These are phyloP conservation scores for Lasaia peninsularis DNA, from an alignment of 1,140 invertebrate genomes.

Conservation along the genomic window DNA sequence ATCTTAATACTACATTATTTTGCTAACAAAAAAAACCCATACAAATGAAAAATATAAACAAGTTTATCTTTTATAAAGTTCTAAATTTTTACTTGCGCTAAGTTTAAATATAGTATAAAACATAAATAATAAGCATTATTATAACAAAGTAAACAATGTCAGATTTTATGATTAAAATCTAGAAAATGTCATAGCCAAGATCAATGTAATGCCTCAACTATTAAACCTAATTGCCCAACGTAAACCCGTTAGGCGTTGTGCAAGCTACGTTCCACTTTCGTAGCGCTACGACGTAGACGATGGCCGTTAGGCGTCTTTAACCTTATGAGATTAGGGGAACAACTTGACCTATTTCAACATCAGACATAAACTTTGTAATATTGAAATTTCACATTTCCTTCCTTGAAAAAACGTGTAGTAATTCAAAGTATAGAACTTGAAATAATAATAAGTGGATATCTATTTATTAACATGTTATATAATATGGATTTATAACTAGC, in stretches of 20 bases:
- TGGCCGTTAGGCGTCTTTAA: constrained; percentile 27
- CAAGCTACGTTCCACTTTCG: constrained; percentile 14
- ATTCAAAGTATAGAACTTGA: background rate
- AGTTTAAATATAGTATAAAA: no score
- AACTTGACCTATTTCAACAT: constrained; percentile 26
- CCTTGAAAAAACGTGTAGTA: background rate
- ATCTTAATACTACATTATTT: no score
- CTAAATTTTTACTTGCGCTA: no score
- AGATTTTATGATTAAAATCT: background rate
- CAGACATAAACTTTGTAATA: background rate
- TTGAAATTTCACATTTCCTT: background rate
- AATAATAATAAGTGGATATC: no score
- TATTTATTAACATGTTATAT: no score
- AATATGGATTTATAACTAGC: no score
- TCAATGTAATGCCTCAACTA: background rate
- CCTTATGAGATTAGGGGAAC: constrained; percentile 27
- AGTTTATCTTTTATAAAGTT: no score
- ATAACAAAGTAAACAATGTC: no score
- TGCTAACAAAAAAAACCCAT: no score
- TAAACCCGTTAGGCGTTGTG: constrained; percentile 13
- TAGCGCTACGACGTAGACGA: constrained; percentile 25
- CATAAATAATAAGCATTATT: no score
- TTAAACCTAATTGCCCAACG: constrained; percentile 7
- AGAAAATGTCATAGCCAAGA: background rate
- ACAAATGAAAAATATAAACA: no score